Evolutionary conservation across 2,888 invertebrate species (phyloP).

Genomic region (Priocnemis perturbator): DNA sequence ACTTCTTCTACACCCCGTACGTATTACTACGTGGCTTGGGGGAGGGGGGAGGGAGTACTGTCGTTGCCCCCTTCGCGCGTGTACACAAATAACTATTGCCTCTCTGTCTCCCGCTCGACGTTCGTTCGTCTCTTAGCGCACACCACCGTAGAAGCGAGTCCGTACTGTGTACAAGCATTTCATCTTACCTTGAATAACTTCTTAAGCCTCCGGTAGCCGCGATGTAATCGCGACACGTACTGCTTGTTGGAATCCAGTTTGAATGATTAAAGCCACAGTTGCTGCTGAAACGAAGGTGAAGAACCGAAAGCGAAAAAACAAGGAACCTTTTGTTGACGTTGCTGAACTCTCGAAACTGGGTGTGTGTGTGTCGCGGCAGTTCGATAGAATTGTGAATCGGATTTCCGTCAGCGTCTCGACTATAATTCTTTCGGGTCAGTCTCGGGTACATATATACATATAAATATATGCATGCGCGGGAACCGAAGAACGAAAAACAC

Average conservation of each 20-base stretch:
- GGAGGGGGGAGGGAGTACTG: too few species aligned
- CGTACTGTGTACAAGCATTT: neutral
- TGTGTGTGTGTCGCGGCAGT: constrained; percentile 4
- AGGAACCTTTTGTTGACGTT: constrained; percentile 15
- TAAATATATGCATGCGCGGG: constrained; percentile 56
- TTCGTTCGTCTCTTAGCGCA: too few species aligned
- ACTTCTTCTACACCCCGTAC: neutral
- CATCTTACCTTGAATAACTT: constrained; percentile 73
- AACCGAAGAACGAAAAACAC: constrained; percentile 63
- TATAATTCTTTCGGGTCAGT: constrained; percentile 45
- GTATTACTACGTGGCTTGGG: too few species aligned
- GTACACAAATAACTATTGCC: too few species aligned
- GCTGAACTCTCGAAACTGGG: constrained; percentile 19
- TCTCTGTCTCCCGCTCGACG: too few species aligned
- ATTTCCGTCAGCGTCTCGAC: constrained; percentile 43
- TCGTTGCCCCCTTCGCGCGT: too few species aligned
- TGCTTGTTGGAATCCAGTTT: constrained; percentile 76
- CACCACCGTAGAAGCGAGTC: too few species aligned
- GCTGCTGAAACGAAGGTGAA: constrained; percentile 54
- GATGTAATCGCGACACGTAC: constrained; percentile 75
- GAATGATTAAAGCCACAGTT: constrained; percentile 73
- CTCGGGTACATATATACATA: constrained; percentile 50
- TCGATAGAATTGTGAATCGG: constrained; percentile 5
- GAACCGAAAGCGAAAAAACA: constrained; percentile 43
- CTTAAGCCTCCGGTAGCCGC: constrained; percentile 74